A percentile compares a stretch with the other conserved stretches of the same genome.
Evolutionary conservation across 2,888 invertebrate genomes (phyloP).

Genomic region (Trissolcus brochymenae): DNA sequence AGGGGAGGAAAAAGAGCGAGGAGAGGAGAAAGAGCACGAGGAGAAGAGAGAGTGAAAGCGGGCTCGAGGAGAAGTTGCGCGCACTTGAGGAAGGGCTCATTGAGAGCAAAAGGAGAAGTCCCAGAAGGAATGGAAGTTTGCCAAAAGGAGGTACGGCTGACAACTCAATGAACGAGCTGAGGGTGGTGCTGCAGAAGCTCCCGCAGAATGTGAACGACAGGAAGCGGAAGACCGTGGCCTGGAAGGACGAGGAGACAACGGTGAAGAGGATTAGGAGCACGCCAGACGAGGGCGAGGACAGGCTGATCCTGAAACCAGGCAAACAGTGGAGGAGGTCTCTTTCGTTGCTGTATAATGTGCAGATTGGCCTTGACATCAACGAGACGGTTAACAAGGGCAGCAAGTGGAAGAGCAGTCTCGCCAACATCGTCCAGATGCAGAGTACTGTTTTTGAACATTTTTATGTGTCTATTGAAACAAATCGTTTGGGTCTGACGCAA

Average conservation of each 20-base stretch:
- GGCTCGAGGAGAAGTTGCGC: background rate
- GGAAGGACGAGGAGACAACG: background rate
- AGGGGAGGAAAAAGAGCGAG: background rate
- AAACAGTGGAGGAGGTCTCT: constrained; percentile 84
- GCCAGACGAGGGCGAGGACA: constrained; percentile 15
- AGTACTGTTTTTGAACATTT: no score
- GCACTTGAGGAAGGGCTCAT: background rate
- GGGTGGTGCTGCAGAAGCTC: constrained; percentile 2
- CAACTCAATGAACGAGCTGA: background rate
- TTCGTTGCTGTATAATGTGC: constrained; percentile 78
- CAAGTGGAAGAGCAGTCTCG: background rate
- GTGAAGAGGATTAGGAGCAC: background rate
- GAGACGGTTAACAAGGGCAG: constrained; percentile 57
- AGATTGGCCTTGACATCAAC: constrained; percentile 76
- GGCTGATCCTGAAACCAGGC: constrained; percentile 80
- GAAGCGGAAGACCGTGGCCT: constrained; percentile 15
- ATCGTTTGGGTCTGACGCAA: no score
- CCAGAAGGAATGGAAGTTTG: background rate
- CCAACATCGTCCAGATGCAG: background rate
- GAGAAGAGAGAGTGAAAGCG: background rate
- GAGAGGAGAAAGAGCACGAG: background rate
- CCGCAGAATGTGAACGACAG: background rate
- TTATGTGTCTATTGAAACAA: no score
- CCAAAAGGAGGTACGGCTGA: background rate
- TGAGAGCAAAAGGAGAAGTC: background rate